Conservation (phyloP, 2,113 vertebrate genomes). For the Dipodomys merriami region DNA sequence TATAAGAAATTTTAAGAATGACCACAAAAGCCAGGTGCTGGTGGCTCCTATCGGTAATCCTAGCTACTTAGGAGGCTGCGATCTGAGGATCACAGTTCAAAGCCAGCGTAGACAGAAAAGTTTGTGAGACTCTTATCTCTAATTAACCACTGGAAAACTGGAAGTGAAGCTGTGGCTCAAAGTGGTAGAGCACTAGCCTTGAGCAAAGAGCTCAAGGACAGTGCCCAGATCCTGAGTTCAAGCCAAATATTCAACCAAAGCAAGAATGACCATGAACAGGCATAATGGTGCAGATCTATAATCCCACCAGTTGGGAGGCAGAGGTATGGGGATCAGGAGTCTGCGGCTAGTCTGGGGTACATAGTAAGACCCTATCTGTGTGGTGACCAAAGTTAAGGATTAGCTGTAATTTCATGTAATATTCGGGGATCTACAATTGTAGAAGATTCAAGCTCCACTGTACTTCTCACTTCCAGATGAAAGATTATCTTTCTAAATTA, state of each 20-base stretch:
- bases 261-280: too few species aligned
- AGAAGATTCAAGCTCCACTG: conserved; percentile 30
- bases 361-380: background rate
- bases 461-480: background rate
- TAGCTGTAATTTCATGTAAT: conserved; percentile 1
- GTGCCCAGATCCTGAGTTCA: too few species aligned
- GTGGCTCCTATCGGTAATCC: too few species aligned
- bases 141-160: too few species aligned
- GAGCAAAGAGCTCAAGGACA: too few species aligned
- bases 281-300: background rate
- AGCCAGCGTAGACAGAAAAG: too few species aligned
- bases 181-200: too few species aligned
- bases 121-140: too few species aligned
- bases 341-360: background rate
- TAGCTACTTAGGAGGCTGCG: too few species aligned
- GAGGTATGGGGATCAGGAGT: background rate
- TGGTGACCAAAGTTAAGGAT: background rate
- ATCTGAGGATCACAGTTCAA: too few species aligned
- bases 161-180: too few species aligned
- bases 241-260: too few species aligned
- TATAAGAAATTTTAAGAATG: background rate
- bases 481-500: background rate
- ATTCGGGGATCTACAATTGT: background rate
- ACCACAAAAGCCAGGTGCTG: background rate
- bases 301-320: background rate